A percentile compares a stretch with the other conserved stretches of the same genome.
phyloP scores from a whole-genome alignment of 1,140 invertebrate species.

The Rhopalosiphum padi region DNA sequence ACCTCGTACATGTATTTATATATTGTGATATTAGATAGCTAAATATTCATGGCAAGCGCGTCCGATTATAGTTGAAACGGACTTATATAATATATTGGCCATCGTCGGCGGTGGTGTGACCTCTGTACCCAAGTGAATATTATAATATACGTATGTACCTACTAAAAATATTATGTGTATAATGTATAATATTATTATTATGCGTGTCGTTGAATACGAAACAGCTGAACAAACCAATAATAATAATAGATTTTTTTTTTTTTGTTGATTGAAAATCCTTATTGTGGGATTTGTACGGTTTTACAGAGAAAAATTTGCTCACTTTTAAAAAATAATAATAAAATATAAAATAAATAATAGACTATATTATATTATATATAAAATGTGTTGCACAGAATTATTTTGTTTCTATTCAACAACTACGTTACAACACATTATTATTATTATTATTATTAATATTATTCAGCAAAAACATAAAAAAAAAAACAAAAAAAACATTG shows the following conservation, averaged over 20 bases:
- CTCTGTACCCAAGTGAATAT: not conserved
- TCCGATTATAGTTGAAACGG: not conserved
- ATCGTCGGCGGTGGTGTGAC: not conserved
- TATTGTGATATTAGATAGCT: conserved; percentile 51
- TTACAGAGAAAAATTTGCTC: conserved; percentile 55
- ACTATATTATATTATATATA: conserved; percentile 33
- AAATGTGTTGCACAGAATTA: conserved; percentile 44
- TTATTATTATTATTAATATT: conserved; percentile 40
- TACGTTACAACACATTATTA: conserved; percentile 42
- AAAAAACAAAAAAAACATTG: not conserved
- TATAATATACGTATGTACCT: not conserved
- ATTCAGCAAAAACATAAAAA: not conserved
- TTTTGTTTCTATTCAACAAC: conserved; percentile 47
- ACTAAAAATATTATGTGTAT: not conserved
- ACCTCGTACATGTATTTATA: conserved; percentile 12
- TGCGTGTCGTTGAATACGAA: not conserved
- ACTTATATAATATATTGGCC: not conserved
- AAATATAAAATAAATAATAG: conserved; percentile 32
- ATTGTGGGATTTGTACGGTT: not conserved
- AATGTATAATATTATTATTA: not conserved
- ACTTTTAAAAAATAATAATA: conserved; percentile 37
- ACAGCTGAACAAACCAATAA: not conserved
- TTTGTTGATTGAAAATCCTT: not conserved
- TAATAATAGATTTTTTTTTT: conserved; percentile 23
- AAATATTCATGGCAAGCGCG: not conserved